Evolutionary conservation across 2,113 vertebrate species (phyloP).

Genomic region (human (Homo sapiens)): GRCh38 chr15:94621501-94622000

Average conservation of each 20-base stretch:
- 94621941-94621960: background rate
- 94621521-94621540: background rate
- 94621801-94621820: slow-evolving; percentile 45
- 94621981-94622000: background rate
- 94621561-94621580: background rate
- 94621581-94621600: background rate
- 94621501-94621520: background rate
- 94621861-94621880: slow-evolving; percentile 26
- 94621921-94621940: background rate
- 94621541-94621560: background rate
- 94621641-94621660: background rate
- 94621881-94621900: background rate
- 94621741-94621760: slow-evolving; percentile 1
- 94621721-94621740: background rate
- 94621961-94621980: no score
- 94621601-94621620: background rate
- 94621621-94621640: background rate
- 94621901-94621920: background rate
- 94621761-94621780: slow-evolving; percentile 31
- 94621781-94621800: background rate
- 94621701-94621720: background rate
- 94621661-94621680: background rate
- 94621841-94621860: background rate
- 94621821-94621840: slow-evolving; percentile 47
- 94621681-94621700: background rate